phyloP scores from a whole-genome alignment of 30 jellyfish, hydroid and myxozoan genomes.

The Pelagia noctiluca region DNA sequence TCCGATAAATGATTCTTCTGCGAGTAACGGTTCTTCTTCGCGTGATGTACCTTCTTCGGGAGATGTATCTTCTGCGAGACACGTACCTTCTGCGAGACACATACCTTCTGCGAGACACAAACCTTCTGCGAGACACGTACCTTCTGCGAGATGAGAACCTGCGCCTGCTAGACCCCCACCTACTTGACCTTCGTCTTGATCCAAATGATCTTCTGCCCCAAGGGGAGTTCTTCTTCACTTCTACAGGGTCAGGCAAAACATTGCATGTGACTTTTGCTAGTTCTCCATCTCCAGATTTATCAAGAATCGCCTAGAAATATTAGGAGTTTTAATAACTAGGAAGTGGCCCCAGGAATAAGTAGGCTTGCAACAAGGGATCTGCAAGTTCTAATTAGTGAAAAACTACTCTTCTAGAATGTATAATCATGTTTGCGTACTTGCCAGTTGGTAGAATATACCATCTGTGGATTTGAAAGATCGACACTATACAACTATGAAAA shows the following conservation, averaged over 20 bases:
- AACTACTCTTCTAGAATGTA: no score
- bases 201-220: slow-evolving; percentile 4
- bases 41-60: background rate
- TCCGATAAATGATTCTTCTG: background rate
- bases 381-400: no score
- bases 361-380: no score
- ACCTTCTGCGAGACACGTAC: background rate
- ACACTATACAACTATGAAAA: no score
- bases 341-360: no score
- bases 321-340: no score
- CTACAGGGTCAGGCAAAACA: background rate
- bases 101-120: background rate
- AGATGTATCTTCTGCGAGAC: background rate
- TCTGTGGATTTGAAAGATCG: no score
- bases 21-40: background rate
- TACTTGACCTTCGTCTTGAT: background rate
- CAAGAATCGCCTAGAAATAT: background rate
- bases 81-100: background rate
- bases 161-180: background rate
- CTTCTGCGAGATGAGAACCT: background rate
- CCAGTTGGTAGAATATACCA: no score
- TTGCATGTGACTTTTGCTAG: background rate
- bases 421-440: no score
- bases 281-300: background rate
- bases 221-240: background rate